Evolutionary conservation across 2,888 invertebrate species (phyloP).

Genomic region (Hoplodrina ambigua): DNA sequence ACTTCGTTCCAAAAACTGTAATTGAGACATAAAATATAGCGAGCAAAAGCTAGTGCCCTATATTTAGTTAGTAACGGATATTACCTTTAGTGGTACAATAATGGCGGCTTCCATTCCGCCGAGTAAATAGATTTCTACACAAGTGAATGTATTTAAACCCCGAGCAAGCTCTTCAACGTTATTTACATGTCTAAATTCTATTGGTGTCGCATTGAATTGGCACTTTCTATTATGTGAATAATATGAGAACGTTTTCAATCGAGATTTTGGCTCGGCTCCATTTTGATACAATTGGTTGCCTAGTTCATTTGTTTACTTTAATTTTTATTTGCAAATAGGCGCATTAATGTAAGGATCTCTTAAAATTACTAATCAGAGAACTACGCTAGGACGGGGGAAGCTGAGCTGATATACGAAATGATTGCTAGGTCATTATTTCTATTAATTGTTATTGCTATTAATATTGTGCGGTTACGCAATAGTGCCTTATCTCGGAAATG

Average conservation of each 20-base stretch:
- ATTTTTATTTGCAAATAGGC: not conserved
- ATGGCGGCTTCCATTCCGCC: not conserved
- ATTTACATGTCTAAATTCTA: slow-evolving; percentile 46
- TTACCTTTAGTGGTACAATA: slow-evolving; percentile 25
- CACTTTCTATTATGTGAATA: slow-evolving; percentile 19
- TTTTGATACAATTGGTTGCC: not conserved
- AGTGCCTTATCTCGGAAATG: no score
- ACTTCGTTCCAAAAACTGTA: no score
- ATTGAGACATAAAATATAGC: no score
- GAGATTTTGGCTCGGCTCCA: not conserved
- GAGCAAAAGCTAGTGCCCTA: not conserved
- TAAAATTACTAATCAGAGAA: no score
- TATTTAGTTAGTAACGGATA: slow-evolving; percentile 4
- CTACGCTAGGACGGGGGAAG: no score
- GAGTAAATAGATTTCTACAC: slow-evolving; percentile 19
- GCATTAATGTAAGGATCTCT: no score
- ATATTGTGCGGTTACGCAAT: no score
- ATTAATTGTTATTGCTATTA: no score
- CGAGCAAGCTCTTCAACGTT: slow-evolving; percentile 11
- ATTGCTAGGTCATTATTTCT: no score
- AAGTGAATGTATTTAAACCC: slow-evolving; percentile 31
- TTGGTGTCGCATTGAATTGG: slow-evolving; percentile 41
- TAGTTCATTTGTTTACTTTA: not conserved
- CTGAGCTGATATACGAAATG: no score
- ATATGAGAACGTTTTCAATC: slow-evolving; percentile 10